Base-by-base conservation (phyloP, 35 echinoderm and acorn worm species). In the Apostichopus californicus region DNA sequence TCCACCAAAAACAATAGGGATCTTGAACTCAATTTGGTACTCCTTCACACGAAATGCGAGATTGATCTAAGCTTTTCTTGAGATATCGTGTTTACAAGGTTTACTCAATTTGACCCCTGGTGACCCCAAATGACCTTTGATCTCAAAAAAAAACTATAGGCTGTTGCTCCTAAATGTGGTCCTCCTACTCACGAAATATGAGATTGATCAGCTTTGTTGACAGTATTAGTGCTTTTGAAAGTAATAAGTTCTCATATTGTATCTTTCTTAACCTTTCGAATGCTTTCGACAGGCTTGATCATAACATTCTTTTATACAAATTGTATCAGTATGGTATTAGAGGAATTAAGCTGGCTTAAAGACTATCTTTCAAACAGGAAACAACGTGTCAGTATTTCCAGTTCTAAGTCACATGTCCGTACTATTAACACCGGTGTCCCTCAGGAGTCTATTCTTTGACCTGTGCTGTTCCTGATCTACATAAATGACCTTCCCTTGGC, bases 371-470 rank as follows among this genome's bases (percentile, higher is more conserved):
- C 17, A 79, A 52, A 52, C 77, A 25, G 18, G 25, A 34, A 0
- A 11, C 18, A 79, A 5, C 52, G 52, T 34, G 17, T 79, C 77
- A 79, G 22, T 22, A 23, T 46, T 79, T 23, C 77, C n/a, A 23
- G 25, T 79, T 22, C 1, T 46, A 79, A 79, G 11, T 79, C 77
- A 11, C 77, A 25, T 79, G 5, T 79, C 4, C 0, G 77, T 25
- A 46, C 77, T 79, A 23, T 79, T 79, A 79, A 79, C 22, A 79
- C 77, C 22, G 52, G 77, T 79, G 77, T 25, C 23, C 77, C 77
- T 34, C 22, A 79, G 5, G 5, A 12, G 11, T 79, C 77, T 34
- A 79, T 79, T 25, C 22, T 23, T 34, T 17, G 77, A 25, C 77
- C 77, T 22, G 9, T 11, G 4, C 22, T 79, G 17, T 79, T 79